Percentiles rank a stretch among this genome's conserved stretches.
Conservation (phyloP, 2,113 vertebrate genomes). For the Hippocampus barbouri region DNA sequence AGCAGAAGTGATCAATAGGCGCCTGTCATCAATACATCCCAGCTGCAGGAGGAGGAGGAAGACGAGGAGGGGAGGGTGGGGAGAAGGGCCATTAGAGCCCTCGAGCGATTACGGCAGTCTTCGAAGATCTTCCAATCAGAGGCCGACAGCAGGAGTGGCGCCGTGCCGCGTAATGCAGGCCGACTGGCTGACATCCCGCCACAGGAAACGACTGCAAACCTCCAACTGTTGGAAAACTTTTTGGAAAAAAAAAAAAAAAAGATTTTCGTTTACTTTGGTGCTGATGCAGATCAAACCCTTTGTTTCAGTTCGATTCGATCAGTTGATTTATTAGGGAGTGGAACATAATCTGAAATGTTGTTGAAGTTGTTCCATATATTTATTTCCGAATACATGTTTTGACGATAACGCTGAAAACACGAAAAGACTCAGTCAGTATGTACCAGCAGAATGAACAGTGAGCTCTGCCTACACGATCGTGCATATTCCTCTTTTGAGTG, state of each 20-base stretch:
- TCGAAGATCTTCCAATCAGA: neutral
- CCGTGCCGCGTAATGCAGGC: neutral
- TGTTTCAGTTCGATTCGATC: neutral
- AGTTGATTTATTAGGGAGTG: neutral
- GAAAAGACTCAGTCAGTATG: too few relatives aligned
- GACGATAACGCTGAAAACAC: too few relatives aligned
- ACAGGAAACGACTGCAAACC: conserved; percentile 57
- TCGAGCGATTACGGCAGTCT: neutral
- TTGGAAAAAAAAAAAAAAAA: neutral
- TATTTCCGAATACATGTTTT: too few relatives aligned
- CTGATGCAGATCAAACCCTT: conserved; percentile 4
- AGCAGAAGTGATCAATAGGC: conserved; percentile 23
- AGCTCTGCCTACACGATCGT: too few relatives aligned
- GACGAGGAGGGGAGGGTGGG: neutral
- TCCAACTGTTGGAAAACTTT: conserved; percentile 37
- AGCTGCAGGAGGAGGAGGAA: conserved; percentile 1
- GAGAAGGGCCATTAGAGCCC: conserved; percentile 1
- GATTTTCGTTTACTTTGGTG: neutral
- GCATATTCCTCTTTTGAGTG: too few relatives aligned
- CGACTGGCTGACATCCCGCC: conserved; percentile 52
- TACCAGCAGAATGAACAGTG: too few relatives aligned
- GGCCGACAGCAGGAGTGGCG: neutral
- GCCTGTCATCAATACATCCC: conserved; percentile 7
- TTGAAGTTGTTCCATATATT: neutral
- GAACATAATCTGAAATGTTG: neutral